Base-by-base conservation (phyloP, 2,888 invertebrate genomes). In the Ommatoiulus sabulosus region DNA sequence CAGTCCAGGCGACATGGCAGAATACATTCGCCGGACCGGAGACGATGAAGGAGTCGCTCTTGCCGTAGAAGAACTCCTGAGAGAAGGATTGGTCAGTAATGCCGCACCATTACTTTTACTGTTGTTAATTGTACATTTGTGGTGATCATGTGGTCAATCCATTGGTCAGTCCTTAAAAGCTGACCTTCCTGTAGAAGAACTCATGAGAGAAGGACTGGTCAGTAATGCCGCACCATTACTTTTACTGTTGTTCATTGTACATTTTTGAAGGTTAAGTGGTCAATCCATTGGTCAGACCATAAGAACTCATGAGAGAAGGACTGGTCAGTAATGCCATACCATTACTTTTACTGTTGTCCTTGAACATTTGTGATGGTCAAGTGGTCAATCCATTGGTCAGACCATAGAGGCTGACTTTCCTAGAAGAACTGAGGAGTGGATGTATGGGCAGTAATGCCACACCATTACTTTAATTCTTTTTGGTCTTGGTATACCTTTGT, bases 21-120 rank as follows among this genome's bases (percentile, higher is more conserved):
- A 96, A 91, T 96, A 96, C 91, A 95, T 96, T 3, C 96, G 96
- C 92, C 96, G 96, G 95, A 96, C 96, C 0, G 96, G 96, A 0
- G 96, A 96, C 91, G 96, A 96, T 91, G 94, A 95, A 88, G 96
- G 96, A 7, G 96, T 96, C 0, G 95, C 96, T 0, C 93, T 95
- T 7, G 96, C 96, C 15, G 95, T 96, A 43, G 95, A 96, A 91
- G 96, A 96, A 90, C 95, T 96, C 91, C 94, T 96, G 24, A 95
- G 95, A 91, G 95, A 96, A 91, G 96, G 96, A 91, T 92, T 96
- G 94, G 96, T 87, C 17, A 87, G 87, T 87, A 57, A 35, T 57
- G 57, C 35, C 35, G 35, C 35, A 35, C 35, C 35, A 35, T 35
- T 35, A 35, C 35, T 35, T 35, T 35, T 35, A 35, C 35, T 35